Base-by-base conservation (phyloP, 2,797 vertebrate genomes). In the Sebastes steindachneri region DNA sequence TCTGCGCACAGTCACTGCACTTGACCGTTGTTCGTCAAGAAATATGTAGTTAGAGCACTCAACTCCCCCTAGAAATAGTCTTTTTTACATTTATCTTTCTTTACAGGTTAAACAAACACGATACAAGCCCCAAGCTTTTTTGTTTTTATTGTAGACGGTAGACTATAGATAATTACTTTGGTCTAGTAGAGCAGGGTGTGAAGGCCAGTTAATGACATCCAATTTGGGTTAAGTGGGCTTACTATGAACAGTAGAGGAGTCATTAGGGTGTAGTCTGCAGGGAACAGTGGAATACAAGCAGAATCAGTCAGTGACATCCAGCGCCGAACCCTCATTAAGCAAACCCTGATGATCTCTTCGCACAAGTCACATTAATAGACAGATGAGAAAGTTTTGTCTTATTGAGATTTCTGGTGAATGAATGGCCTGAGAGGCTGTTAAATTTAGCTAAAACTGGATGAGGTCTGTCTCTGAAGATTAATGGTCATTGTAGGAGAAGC, bases 261-360 rank as follows among this genome's bases (percentile, higher is more conserved):
- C 79, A 88, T 91, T 84, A 91, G 62, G 53, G 77, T 73, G 68
- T 19, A 4, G 75, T 85, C 85, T 86, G 68, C 8, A 8, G 78
- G 77, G 78, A 90, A 75, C 74, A 64, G 54, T 69, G 58, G 58
- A 82, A 51, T 67, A 79, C 57, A 85, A 84, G 80, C 45, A 57
- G 63, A 85, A 88, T 90, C 82, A 88, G 74, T 89, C 83, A 79
- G 70, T 83, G 84, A 79, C 37, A 79, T 79, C 68, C 41, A 57
- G 63, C 4, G 14, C 70, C 21, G 9, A 86, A 67, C 64, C 63
- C 62, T 82, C 77, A 87, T 88, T 86, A 86, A 75, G 48, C 65
- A 77, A 82, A 76, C 57, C 55, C 58, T 62, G 65, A 26, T 45
- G 75, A 80, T 73, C 70, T 70, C 53, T 78, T 63, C 9, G 0